These are phyloP conservation scores for Hemibagrus wyckioides DNA, from an alignment of 2,113 vertebrate genomes.

Conservation along the genomic window DNA sequence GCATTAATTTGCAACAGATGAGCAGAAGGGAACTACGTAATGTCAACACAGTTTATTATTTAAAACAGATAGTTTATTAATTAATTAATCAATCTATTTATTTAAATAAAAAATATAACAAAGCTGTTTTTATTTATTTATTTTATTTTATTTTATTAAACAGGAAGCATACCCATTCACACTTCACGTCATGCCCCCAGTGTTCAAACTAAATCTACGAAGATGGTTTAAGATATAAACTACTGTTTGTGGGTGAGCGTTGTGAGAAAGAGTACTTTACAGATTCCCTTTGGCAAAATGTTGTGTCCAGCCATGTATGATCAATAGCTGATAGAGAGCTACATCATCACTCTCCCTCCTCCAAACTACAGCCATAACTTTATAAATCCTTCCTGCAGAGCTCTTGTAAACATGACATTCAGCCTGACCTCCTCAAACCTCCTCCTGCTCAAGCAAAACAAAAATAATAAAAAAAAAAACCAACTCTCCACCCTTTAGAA, in stretches of 20 bases:
- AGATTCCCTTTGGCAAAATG: background rate
- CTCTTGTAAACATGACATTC: slow-evolving; percentile 15
- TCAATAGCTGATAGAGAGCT: background rate
- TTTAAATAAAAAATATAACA: too few relatives aligned
- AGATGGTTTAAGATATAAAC: background rate
- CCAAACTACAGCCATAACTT: background rate
- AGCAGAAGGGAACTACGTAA: too few relatives aligned
- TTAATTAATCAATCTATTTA: too few relatives aligned
- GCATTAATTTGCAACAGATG: too few relatives aligned
- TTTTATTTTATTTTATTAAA: too few relatives aligned
- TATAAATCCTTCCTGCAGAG: background rate
- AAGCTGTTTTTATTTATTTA: too few relatives aligned
- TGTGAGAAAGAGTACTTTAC: background rate
- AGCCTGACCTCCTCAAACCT: slow-evolving; percentile 18
- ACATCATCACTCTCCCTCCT: background rate
- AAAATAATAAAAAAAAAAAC: background rate
- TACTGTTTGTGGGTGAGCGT: background rate
- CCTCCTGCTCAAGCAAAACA: background rate
- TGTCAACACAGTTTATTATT: too few relatives aligned
- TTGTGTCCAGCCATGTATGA: background rate
- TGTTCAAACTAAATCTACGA: background rate
- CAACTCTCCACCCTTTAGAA: background rate
- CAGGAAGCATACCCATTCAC: too few relatives aligned
- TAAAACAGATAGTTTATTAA: too few relatives aligned
- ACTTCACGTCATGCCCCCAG: too few relatives aligned